Conservation (phyloP, 2,888 invertebrate genomes). For the Napeogenes sylphis region DNA sequence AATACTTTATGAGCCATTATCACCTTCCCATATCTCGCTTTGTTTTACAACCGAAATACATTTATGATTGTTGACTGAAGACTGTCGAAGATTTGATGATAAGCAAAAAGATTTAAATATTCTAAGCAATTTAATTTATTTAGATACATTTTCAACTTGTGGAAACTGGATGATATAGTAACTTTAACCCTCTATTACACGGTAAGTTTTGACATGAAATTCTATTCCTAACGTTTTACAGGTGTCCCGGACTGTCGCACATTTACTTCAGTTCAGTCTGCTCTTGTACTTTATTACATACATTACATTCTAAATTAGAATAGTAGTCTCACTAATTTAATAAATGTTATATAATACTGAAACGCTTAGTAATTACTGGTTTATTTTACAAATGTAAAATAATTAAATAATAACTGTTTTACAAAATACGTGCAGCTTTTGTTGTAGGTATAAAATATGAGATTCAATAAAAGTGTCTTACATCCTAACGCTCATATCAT, state of each 20-base stretch:
- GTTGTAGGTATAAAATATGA: too few species aligned
- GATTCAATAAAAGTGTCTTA: too few species aligned
- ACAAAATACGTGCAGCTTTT: too few species aligned
- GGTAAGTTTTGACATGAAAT: not conserved
- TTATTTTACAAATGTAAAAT: too few species aligned
- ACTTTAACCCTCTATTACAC: not conserved
- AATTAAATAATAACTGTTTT: too few species aligned
- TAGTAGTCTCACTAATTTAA: too few species aligned
- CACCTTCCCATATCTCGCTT: slow-evolving; percentile 27
- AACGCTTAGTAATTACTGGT: too few species aligned
- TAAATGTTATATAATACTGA: too few species aligned
- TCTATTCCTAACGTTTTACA: not conserved
- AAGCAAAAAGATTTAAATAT: not conserved
- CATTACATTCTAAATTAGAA: not conserved
- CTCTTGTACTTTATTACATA: not conserved
- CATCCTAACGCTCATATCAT: too few species aligned
- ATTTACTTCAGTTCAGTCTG: slow-evolving; percentile 1
- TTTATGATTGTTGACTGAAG: not conserved
- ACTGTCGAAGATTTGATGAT: not conserved
- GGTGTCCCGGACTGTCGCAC: not conserved
- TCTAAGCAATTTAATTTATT: not conserved
- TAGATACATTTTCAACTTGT: not conserved
- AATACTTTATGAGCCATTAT: slow-evolving; percentile 34
- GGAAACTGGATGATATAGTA: not conserved
- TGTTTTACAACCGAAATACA: slow-evolving; percentile 22